Base-by-base conservation (phyloP, 2,888 invertebrate genomes). In the Napeogenes inachia region DNA sequence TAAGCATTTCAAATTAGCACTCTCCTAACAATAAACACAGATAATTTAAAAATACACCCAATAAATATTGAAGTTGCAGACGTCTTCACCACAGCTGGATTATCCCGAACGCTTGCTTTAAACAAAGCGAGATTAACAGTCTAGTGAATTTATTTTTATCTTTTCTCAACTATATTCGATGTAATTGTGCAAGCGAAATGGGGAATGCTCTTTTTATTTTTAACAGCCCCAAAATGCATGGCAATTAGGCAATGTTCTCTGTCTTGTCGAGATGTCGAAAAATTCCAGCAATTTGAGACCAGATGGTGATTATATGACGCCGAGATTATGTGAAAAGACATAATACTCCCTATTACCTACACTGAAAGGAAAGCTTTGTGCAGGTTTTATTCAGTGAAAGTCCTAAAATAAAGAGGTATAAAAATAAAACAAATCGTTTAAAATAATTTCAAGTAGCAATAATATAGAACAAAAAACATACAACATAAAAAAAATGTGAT, bases 181-280 rank as follows among this genome's bases (percentile, higher is more conserved):
- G 50, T 30, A 50, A 50, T 30, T 50, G 30, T 30, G 30, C 50
- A 50, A 30, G 12, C 42, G 30, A 50, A 30, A 30, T 50, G 6
- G 30, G 30, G 10, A 50, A 8, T 50, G 50, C 30, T 50, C 30
- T 50, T 42, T 42, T 50, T 30, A 50, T 30, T 50, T 50, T 50
- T 30, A 50, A 30, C 53, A 53, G 60, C 60, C 60, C 57, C 60
- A 64, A 62, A 66, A 66, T 64, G 62, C 60, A 66, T 64, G 66
- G 64, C 64, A 66, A 64, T 66, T 66, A 64, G 60, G 64, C 64
- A 66, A 64, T 66, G 64, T 64, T 60, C 64, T 60, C 50, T 62
- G 55, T 55, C 61, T 54, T 62, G 62, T 60, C 57, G 60, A 64
- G 56, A 64, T 59, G 66, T 62, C 66, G 62, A 66, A 66, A 66